Percentiles rank a stretch among this genome's conserved stretches.
Evolutionary conservation across 2,888 invertebrate genomes (phyloP).

Genomic region (Sarcophaga caerulescens): DNA sequence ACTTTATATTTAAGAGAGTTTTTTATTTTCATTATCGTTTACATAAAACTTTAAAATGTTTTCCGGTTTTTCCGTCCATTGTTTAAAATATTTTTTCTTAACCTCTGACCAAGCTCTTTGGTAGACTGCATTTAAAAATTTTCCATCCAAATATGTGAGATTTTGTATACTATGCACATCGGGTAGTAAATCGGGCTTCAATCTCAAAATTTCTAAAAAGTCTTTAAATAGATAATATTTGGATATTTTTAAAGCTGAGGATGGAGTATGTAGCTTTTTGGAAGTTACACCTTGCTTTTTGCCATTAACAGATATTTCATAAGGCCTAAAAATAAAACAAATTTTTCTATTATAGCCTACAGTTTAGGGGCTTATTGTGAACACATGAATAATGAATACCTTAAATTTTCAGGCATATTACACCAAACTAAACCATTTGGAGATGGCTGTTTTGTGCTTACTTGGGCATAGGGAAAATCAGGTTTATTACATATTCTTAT

Average conservation of each 20-base stretch:
- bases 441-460: slow-evolving; percentile 81
- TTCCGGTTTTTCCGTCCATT: slow-evolving; percentile 83
- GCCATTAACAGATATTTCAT: slow-evolving; percentile 90
- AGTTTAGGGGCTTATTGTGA: not conserved
- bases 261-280: slow-evolving; percentile 81
- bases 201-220: slow-evolving; percentile 81
- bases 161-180: slow-evolving; percentile 50
- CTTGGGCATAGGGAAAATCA: slow-evolving; percentile 81
- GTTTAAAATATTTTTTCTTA: slow-evolving; percentile 82
- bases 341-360: not conserved
- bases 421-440: slow-evolving; percentile 85
- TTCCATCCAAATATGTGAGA: slow-evolving; percentile 73
- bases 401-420: slow-evolving; percentile 80
- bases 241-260: slow-evolving; percentile 82
- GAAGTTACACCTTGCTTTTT: slow-evolving; percentile 90
- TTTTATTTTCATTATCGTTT: slow-evolving; percentile 20
- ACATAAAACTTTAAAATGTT: slow-evolving; percentile 69
- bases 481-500: slow-evolving; percentile 70
- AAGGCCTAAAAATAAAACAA: slow-evolving; percentile 82
- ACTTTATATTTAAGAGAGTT: no score
- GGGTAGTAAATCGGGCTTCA: slow-evolving; percentile 72
- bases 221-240: slow-evolving; percentile 83
- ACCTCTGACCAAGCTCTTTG: slow-evolving; percentile 81
- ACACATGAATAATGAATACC: slow-evolving; percentile 59
- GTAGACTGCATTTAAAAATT: slow-evolving; percentile 75